Percentiles rank a stretch among this genome's conserved stretches.
Conservation (phyloP, 2,113 vertebrate species). For the Pampusana beccarii region DNA sequence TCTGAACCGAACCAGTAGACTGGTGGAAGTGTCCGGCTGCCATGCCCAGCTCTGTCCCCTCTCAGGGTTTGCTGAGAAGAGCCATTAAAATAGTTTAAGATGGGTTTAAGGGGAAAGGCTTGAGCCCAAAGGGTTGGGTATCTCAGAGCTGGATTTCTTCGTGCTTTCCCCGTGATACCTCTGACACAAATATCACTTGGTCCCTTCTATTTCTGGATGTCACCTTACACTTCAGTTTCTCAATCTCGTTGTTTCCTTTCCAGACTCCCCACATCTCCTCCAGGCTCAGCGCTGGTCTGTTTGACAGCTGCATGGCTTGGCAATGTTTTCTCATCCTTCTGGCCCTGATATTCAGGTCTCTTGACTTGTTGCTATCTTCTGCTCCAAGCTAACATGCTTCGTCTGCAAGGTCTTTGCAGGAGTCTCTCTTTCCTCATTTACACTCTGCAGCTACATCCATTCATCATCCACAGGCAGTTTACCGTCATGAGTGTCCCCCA, state of each 20-base stretch:
- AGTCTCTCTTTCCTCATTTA: not conserved
- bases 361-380: not conserved
- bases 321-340: not conserved
- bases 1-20: not conserved
- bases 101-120: not conserved
- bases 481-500: not conserved
- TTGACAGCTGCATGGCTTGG: not conserved
- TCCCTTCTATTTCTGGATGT: slow-evolving; percentile 20
- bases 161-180: not conserved
- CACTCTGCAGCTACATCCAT: not conserved
- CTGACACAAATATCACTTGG: not conserved
- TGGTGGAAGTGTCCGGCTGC: not conserved
- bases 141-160: slow-evolving; percentile 15
- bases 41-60: not conserved
- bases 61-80: fast-evolving
- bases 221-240: not conserved
- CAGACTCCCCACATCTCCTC: not conserved
- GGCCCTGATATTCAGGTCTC: not conserved
- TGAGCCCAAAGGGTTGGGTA: not conserved
- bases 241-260: not conserved
- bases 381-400: not conserved
- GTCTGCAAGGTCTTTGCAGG: not conserved
- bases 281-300: not conserved
- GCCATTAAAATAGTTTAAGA: not conserved
- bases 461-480: not conserved